Evolutionary conservation across 2,113 vertebrate species (phyloP), one percentile per base, ranked within the genome.

Genomic region (Nerophis ophidion): DNA sequence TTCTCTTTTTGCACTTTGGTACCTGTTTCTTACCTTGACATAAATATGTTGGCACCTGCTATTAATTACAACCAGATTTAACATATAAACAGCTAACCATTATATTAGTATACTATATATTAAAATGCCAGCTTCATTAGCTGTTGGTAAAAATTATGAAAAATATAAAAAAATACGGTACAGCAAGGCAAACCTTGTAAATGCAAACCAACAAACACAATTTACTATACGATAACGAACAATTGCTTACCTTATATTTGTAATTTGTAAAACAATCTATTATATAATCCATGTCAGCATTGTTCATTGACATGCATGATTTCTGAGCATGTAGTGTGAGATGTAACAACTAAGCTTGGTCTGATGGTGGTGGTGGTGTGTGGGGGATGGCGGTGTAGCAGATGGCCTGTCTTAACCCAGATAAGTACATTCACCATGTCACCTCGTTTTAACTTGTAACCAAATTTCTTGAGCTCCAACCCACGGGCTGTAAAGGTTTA

Each of bases 381-480:
- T 26, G 26, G 26, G 26, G 26, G 26, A 26, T 26, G 26, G 26
- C 3, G 26, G 26, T 26, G 26, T n/a, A 77, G 58, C 82, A 84
- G 84, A 83, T 84, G 81, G 79, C 46, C 73, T 6, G 58, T 63
- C 48, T 46, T 40, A 68, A 60, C 62, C 49, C 70, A 59, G 68
- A 75, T 66, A 38, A 80, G 66, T 58, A 72, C 61, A 70, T 71
- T 61, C 52, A 81, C 66, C 58, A 69, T 70, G 75, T 71, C 49
- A 65, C 48, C 73, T 81, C 63, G 16, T 69, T 69, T 68, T 48
- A 49, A 66, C 54, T 15, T 17, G 65, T 4, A 62, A 55, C 70
- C 61, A 65, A 80, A 75, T 69, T 76, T 72, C 61, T 55, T 38
- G 44, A 49, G 44, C 70, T 64, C 63, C 42, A 70, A 81, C 3